A percentile compares a stretch with the other conserved stretches of the same genome.
These are phyloP conservation scores for Bagarius yarrelli DNA, from an alignment of 2,113 vertebrate genomes.

Conservation along the genomic window DNA sequence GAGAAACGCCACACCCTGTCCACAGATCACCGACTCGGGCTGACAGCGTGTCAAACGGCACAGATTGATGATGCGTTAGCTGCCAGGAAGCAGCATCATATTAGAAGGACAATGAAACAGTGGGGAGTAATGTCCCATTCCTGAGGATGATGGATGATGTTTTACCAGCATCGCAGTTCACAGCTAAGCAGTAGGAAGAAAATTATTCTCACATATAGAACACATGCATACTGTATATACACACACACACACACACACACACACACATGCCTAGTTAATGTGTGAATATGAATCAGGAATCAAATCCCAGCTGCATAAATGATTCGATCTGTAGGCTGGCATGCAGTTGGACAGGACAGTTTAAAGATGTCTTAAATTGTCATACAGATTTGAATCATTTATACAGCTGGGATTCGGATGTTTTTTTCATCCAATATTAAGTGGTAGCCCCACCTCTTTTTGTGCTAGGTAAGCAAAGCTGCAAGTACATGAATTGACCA, in stretches of 20 bases:
- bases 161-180: constrained; percentile 57
- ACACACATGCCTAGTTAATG: not conserved
- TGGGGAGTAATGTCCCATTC: constrained; percentile 67
- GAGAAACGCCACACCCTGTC: constrained; percentile 28
- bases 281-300: not conserved
- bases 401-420: too few species aligned
- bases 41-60: constrained; percentile 65
- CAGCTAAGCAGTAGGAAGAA: constrained; percentile 60
- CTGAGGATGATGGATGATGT: constrained; percentile 68
- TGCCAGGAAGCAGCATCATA: constrained; percentile 58
- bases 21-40: constrained; percentile 60
- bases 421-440: too few species aligned
- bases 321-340: too few species aligned
- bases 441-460: too few species aligned
- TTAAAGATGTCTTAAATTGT: too few species aligned
- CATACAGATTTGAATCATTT: too few species aligned
- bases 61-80: constrained; percentile 64
- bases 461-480: too few species aligned
- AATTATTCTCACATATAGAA: constrained; percentile 55
- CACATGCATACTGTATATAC: not conserved
- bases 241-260: not conserved
- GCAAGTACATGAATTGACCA: too few species aligned
- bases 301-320: not conserved
- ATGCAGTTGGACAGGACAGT: too few species aligned
- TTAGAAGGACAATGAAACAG: constrained; percentile 67